These are phyloP conservation scores for Monomorium pharaonis DNA, from an alignment of 1,140 invertebrate species.

Conservation along the genomic window DNA sequence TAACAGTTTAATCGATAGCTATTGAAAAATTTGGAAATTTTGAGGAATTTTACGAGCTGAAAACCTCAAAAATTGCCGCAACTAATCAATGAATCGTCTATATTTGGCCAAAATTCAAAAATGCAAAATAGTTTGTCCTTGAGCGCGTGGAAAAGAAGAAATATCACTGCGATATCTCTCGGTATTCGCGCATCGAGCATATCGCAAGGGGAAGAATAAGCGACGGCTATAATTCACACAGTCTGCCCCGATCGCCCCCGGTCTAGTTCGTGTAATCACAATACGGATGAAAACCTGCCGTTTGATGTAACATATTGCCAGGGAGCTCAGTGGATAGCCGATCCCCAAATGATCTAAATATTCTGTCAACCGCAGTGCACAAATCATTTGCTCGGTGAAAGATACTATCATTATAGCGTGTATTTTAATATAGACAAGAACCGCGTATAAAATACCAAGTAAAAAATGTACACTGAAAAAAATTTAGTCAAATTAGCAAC, in stretches of 20 bases:
- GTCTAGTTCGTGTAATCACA: slow-evolving; percentile 31
- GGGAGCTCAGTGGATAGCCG: not conserved
- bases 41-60: not conserved
- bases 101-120: slow-evolving; percentile 25
- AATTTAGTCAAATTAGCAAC: too few species aligned
- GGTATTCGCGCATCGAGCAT: not conserved
- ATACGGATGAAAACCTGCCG: slow-evolving; percentile 4
- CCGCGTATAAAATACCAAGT: not conserved
- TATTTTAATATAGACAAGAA: not conserved
- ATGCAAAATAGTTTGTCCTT: not conserved
- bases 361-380: not conserved
- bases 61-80: not conserved
- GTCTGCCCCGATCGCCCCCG: not conserved
- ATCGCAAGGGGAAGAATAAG: slow-evolving; percentile 23
- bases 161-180: slow-evolving; percentile 30
- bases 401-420: not conserved
- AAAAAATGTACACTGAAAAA: too few species aligned
- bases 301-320: slow-evolving; percentile 1
- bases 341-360: slow-evolving; percentile 15
- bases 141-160: not conserved
- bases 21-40: not conserved
- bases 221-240: slow-evolving; percentile 9
- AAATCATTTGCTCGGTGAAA: not conserved
- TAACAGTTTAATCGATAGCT: not conserved
- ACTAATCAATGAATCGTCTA: not conserved